Evolutionary conservation across 2,888 invertebrate genomes (phyloP).

Genomic region (Silvanus unidentatus): DNA sequence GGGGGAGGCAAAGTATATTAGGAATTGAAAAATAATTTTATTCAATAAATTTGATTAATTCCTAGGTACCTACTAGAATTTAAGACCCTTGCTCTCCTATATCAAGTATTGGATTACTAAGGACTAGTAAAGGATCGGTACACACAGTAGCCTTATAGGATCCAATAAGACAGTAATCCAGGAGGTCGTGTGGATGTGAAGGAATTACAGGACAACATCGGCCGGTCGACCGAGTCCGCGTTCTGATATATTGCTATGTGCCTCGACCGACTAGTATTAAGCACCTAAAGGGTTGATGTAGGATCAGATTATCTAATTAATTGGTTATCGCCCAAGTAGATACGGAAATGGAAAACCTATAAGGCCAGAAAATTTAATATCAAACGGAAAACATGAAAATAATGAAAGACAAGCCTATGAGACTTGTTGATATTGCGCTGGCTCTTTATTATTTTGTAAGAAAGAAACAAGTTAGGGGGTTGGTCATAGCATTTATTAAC

Average conservation of each 20-base stretch:
- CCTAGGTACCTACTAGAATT: conserved; percentile 3
- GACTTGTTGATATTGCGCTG: no score
- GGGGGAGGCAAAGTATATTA: no score
- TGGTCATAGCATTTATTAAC: no score
- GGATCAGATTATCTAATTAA: conserved; percentile 7
- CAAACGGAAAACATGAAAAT: no score
- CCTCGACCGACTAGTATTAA: conserved; percentile 2
- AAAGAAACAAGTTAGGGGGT: no score
- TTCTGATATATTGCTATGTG: conserved; percentile 3
- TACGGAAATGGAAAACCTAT: no score
- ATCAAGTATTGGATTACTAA: conserved; percentile 41
- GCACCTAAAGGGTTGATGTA: conserved; percentile 4
- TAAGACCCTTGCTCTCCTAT: conserved; percentile 21
- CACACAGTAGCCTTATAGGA: conserved; percentile 36
- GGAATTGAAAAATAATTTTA: no score
- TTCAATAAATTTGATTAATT: background rate
- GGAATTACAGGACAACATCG: conserved; percentile 22
- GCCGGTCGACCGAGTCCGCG: background rate
- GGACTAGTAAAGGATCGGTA: conserved; percentile 36
- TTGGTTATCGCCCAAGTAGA: conserved; percentile 2
- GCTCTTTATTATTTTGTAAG: no score
- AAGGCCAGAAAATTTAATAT: no score
- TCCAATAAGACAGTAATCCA: conserved; percentile 46
- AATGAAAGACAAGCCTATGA: no score
- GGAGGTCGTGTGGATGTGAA: conserved; percentile 32